A percentile compares a stretch with the other conserved stretches of the same genome.
Evolutionary conservation across 2,888 invertebrate genomes (phyloP).

Genomic region (Folsomia candida): DNA sequence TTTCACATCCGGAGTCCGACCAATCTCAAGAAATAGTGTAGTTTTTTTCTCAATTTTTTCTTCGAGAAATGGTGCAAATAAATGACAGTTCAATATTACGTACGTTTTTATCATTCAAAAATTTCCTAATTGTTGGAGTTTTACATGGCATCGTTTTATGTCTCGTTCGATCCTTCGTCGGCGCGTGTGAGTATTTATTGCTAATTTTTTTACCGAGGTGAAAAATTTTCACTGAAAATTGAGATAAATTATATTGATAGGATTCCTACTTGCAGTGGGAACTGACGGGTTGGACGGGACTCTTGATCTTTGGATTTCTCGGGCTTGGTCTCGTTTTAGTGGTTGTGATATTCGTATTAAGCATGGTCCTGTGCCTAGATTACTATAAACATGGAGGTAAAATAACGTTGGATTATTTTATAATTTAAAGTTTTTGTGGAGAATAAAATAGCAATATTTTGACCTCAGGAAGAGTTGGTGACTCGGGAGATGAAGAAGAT

Average conservation of each 20-base stretch:
- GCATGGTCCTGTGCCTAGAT: constrained; percentile 27
- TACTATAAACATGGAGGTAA: constrained; percentile 20
- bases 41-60: no score
- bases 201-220: background rate
- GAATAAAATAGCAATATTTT: background rate
- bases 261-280: constrained; percentile 21
- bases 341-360: constrained; percentile 22
- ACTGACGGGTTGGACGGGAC: constrained; percentile 29
- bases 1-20: no score
- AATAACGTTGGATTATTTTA: background rate
- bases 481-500: background rate
- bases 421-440: background rate
- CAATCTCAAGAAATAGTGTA: no score
- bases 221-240: background rate
- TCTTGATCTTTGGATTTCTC: constrained; percentile 28
- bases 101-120: no score
- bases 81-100: no score
- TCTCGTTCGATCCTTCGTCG: background rate
- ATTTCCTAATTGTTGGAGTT: no score
- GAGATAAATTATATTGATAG: background rate
- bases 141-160: background rate
- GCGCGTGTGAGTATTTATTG: background rate
- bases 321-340: constrained; percentile 21
- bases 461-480: background rate
- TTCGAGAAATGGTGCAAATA: no score